Conservation (phyloP, 1,140 invertebrate genomes). For the Cydia pomonella region DNA sequence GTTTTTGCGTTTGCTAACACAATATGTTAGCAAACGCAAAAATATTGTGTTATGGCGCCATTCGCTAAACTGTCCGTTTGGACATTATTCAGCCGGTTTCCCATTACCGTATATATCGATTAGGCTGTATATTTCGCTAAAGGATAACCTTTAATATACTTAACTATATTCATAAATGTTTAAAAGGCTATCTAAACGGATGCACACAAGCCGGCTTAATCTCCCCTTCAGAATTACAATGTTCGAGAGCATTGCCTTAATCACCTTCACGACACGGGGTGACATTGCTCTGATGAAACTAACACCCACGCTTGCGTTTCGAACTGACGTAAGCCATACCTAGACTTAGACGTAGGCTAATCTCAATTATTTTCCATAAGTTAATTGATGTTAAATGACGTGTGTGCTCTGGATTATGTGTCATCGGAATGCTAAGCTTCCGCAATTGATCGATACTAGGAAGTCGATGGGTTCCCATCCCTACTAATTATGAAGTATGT, state of each 20-base stretch:
- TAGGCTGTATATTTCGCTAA: slow-evolving; percentile 24
- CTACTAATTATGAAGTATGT: background rate
- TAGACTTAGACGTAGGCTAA: background rate
- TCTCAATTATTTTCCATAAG: slow-evolving; percentile 15
- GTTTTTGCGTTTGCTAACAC: too few species aligned
- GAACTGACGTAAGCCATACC: slow-evolving; percentile 37
- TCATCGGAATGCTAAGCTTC: background rate
- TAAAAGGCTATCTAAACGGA: slow-evolving; percentile 13
- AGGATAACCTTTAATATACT: background rate
- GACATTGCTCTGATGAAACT: slow-evolving; percentile 63
- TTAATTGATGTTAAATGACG: slow-evolving; percentile 1
- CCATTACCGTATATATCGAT: slow-evolving; percentile 36
- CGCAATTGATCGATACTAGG: background rate
- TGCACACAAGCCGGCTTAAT: background rate
- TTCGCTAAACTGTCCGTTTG: background rate
- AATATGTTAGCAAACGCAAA: background rate
- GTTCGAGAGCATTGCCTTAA: slow-evolving; percentile 16
- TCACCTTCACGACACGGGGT: slow-evolving; percentile 51
- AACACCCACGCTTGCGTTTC: slow-evolving; percentile 53
- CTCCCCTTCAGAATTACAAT: slow-evolving; percentile 1
- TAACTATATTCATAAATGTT: background rate
- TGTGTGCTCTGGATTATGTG: background rate
- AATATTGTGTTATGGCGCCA: slow-evolving; percentile 4
- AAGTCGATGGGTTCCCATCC: background rate
- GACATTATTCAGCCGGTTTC: background rate